Percentiles rank a stretch among this genome's conserved stretches.
These are phyloP conservation scores for Tragopan temminckii DNA, from an alignment of 2,797 vertebrate genomes.

Conservation along the genomic window DNA sequence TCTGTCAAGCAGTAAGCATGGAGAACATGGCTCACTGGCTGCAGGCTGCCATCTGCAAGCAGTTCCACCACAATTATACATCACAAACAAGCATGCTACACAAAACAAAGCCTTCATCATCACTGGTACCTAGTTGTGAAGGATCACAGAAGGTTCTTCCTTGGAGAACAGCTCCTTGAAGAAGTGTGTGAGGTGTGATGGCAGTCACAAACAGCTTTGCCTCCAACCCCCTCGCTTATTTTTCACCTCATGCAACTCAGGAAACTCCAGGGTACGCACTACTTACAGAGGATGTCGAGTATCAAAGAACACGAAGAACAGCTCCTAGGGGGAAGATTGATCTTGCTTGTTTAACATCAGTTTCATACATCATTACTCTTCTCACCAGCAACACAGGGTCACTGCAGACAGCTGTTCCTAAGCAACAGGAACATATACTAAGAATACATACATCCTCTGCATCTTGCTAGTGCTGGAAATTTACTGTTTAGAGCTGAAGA, in stretches of 20 bases:
- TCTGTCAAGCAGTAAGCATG: neutral
- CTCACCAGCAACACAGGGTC: constrained; percentile 6
- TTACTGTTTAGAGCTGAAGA: constrained; percentile 1
- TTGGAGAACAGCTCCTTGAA: neutral
- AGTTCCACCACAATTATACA: neutral
- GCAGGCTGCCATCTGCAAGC: neutral
- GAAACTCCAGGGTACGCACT: neutral
- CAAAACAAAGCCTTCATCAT: neutral
- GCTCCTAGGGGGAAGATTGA: constrained; percentile 36
- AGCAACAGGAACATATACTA: constrained; percentile 29
- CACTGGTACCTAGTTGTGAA: neutral
- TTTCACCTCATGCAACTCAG: neutral
- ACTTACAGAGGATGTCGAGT: neutral
- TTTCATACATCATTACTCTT: neutral
- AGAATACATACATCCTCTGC: neutral
- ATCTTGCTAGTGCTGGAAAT: neutral
- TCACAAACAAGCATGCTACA: neutral
- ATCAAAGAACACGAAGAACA: constrained; percentile 23
- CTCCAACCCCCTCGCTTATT: neutral
- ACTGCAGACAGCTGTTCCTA: constrained; percentile 49
- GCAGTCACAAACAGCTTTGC: neutral
- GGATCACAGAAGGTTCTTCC: neutral
- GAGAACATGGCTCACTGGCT: neutral
- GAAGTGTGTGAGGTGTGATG: neutral
- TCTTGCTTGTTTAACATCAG: constrained; percentile 32